A percentile compares a stretch with the other conserved stretches of the same genome.
These are phyloP conservation scores for Polyploca ridens DNA, from an alignment of 2,888 invertebrate species.

Conservation along the genomic window DNA sequence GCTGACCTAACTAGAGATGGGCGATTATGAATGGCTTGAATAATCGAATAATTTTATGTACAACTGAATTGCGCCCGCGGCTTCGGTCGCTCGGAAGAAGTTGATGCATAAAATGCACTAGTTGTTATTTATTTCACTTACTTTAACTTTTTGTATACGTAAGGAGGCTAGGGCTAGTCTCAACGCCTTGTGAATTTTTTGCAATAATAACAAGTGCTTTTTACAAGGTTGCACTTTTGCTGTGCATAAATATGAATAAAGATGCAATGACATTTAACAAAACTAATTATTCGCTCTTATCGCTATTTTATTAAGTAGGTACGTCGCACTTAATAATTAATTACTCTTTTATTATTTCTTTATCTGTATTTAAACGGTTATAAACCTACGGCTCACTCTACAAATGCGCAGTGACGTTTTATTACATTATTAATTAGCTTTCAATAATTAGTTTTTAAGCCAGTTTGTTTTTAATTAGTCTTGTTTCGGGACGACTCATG, in stretches of 20 bases:
- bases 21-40: slow-evolving; percentile 11
- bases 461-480: too few species aligned
- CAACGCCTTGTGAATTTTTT: not conserved
- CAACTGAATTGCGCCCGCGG: slow-evolving; percentile 1
- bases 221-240: not conserved
- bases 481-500: too few species aligned
- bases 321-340: not conserved
- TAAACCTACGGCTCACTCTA: not conserved
- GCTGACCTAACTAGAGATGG: slow-evolving; percentile 16
- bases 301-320: not conserved
- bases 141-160: not conserved
- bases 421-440: too few species aligned
- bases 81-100: not conserved
- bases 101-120: slow-evolving; percentile 5
- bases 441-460: not conserved
- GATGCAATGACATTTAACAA: slow-evolving; percentile 4
- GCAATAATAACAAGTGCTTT: not conserved
- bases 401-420: too few species aligned
- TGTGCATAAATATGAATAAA: not conserved
- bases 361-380: slow-evolving; percentile 3
- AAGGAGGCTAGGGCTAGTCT: not conserved
- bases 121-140: slow-evolving; percentile 7
- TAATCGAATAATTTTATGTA: slow-evolving; percentile 12
- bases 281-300: slow-evolving; percentile 1
- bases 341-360: not conserved